Evolutionary conservation across 2,113 vertebrate genomes (phyloP).

Genomic region (Heterochromis multidens): DNA sequence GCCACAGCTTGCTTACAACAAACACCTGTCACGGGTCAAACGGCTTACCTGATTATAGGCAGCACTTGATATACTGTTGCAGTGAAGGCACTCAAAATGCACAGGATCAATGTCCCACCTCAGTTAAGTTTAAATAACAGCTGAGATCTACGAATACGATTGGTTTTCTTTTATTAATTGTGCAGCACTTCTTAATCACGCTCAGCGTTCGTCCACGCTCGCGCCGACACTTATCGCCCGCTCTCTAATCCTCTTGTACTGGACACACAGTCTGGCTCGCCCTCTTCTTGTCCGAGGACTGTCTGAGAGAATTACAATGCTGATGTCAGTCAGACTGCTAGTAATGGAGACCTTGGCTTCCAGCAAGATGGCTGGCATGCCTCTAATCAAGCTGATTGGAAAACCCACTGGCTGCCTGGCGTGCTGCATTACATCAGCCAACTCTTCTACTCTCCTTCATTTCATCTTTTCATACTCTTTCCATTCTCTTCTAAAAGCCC

Average conservation of each 20-base stretch:
- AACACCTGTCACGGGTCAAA: neutral
- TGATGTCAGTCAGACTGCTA: constrained; percentile 38
- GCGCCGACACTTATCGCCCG: neutral
- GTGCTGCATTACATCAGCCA: constrained; percentile 46
- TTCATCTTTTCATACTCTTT: constrained; percentile 5
- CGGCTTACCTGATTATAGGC: neutral
- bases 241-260: constrained; percentile 5
- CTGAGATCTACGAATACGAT: neutral
- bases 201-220: neutral
- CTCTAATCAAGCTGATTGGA: constrained; percentile 67
- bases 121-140: neutral
- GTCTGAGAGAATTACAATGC: constrained; percentile 40
- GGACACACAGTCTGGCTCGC: constrained; percentile 13
- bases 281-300: constrained; percentile 1
- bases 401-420: constrained; percentile 38
- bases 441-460: neutral
- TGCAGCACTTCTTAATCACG: neutral
- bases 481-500: neutral
- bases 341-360: constrained; percentile 46
- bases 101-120: neutral
- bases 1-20: neutral
- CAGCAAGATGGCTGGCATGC: constrained; percentile 38
- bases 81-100: neutral
- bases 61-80: neutral
- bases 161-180: fast-evolving